Evolutionary conservation across 2,797 vertebrate species (phyloP), one percentile per base, ranked within the genome.

Genomic region (Cheirogaleus major): DNA sequence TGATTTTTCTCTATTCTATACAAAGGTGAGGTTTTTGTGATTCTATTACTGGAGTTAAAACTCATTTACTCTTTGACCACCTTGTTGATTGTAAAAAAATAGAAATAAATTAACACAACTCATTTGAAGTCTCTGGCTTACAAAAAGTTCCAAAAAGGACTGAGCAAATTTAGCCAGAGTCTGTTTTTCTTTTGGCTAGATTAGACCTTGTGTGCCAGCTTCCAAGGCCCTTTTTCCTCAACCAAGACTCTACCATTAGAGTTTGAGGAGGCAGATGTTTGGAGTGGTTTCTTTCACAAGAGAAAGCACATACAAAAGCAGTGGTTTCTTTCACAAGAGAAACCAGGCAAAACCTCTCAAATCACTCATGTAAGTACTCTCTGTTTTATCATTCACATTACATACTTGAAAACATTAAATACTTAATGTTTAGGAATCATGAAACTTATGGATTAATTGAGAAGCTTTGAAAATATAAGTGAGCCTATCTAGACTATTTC

Each of bases 271-370:
- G 30, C 72, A 85, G 50, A 63, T 96, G 0, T 94, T 86, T 61
- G 63, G n/a, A 95, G 70, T 45, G 10, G 55, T 96, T 98, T 87
- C 91, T 95, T 72, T 97, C 88, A 78, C 35, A 92, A 96, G 69
- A 85, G 57, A 90, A 97, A 79, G 38, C 38, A 94, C n/a, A 88
- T 52, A 45, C 12, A 93, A 67, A 95, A 88, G 9, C 8, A 80
- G 38, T 50, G 9, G 55, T 96, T 98, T 86, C 91, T 94, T 72
- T 97, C 88, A 78, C 35, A 92, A 96, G 69, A 85, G 57, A 90
- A 97, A 79, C 14, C 23, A 85, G 86, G 61, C 79, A 75, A 70
- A 97, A 95, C 67, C 30, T 86, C 59, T 98, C 70, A 92, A 43
- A 89, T 5, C 43, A 70, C 43, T 78, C 75, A 72, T 76, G 86